Evolutionary conservation across 1,140 invertebrate genomes (phyloP), one percentile per base, ranked within the genome.

Genomic region (Bemisia tabaci): DNA sequence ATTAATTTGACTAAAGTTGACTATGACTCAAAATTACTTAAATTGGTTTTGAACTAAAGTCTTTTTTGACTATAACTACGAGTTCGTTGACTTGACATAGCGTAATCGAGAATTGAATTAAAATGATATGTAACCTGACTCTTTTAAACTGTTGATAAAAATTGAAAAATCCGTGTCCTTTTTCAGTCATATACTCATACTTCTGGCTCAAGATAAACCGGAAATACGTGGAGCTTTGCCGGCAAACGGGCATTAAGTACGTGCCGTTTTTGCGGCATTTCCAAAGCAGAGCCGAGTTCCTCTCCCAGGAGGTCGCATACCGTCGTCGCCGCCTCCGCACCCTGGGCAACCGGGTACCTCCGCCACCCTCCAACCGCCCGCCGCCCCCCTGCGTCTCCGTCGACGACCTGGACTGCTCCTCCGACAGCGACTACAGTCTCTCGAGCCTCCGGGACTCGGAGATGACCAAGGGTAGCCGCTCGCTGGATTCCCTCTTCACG

Each of bases 271-370:
- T 73, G 22, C 75, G 71, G 1, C 71, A 68, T 62, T 62, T 24
- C 61, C 23, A 26, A 24, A 62, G 25, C 61, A 68, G 22, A 68
- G 71, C 1, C 71, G 70, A 48, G 17, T 48, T 48, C 11, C 66
- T 69, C 12, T 60, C 73, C 1, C 59, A 76, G 5, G 1, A 74
- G n/a, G 70, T 73, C 9, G 76, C 75, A 75, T 60, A 48, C 33
- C 33, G 33, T 17, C 5, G 33, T 5, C 33, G 33, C 5, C 5
- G 33, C 5, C 17, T 48, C 5, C 5, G 33, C 5, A 48, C 17
- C 5, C 33, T 48, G 5, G 33, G 33, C 17, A 48, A 48, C 33
- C 5, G 33, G 5, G 33, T 48, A 9, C 33, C 33, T 48, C 33
- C 33, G 33, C 5, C 33, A 17, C 5, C 5, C 5, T 17, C 5